Evolutionary conservation across 2,113 vertebrate species (phyloP).

Genomic region (Callopanchax toddi): DNA sequence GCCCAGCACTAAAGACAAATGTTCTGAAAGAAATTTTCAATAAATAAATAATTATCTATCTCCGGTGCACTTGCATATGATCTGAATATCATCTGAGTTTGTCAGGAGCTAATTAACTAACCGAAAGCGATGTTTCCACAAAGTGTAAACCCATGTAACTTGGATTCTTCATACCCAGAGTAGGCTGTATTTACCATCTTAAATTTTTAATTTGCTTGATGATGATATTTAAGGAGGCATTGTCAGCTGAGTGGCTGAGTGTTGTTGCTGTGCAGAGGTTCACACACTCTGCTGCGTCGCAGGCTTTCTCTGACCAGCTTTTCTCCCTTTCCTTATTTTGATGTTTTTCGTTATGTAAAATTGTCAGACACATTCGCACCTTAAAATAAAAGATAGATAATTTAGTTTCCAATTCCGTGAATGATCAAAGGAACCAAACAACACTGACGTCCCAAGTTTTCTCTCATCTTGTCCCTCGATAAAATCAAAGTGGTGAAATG

Average conservation of each 20-base stretch:
- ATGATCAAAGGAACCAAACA: constrained; percentile 51
- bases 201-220: background rate
- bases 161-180: background rate
- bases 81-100: too few species aligned
- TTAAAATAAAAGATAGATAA: constrained; percentile 21
- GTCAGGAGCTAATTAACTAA: background rate
- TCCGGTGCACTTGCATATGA: too few species aligned
- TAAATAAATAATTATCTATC: too few species aligned
- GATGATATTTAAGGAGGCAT: background rate
- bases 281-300: constrained; percentile 5
- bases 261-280: background rate
- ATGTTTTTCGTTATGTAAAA: constrained; percentile 26
- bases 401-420: constrained; percentile 13
- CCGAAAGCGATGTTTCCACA: background rate
- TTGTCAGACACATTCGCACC: constrained; percentile 5
- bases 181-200: background rate
- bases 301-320: constrained; percentile 6
- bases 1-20: too few species aligned
- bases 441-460: constrained; percentile 29
- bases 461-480: constrained; percentile 44
- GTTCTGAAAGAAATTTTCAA: too few species aligned
- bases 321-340: background rate
- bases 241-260: background rate
- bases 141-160: background rate
- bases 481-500: constrained; percentile 48